A percentile compares a stretch with the other conserved stretches of the same genome.
phyloP scores from a whole-genome alignment of 2,888 invertebrate species.

The Acheta domesticus region DNA sequence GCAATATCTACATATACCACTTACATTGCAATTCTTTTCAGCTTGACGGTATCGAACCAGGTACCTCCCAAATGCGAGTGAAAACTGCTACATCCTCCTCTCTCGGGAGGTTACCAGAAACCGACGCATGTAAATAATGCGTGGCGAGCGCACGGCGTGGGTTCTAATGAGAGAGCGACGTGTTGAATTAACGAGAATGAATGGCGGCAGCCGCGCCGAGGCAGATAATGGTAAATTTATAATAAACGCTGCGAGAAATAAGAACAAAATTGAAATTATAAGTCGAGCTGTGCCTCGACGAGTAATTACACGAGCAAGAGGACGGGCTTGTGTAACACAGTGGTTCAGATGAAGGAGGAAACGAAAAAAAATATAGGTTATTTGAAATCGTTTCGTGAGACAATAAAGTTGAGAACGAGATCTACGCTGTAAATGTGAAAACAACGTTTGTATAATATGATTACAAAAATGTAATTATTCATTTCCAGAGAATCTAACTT shows the following conservation, averaged over 20 bases:
- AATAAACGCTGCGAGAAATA: neutral
- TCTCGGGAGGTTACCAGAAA: neutral
- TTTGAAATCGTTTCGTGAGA: too few relatives aligned
- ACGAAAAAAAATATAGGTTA: neutral
- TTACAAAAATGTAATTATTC: too few relatives aligned
- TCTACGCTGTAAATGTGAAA: too few relatives aligned
- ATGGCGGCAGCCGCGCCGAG: neutral
- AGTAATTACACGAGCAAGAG: neutral
- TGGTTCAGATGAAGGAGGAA: neutral
- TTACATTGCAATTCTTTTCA: too few relatives aligned
- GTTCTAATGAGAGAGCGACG: constrained; percentile 3
- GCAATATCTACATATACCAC: too few relatives aligned
- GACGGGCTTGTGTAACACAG: neutral
- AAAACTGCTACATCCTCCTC: neutral
- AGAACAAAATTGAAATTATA: constrained; percentile 18
- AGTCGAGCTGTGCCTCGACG: constrained; percentile 5
- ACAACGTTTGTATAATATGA: too few relatives aligned
- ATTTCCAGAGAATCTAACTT: too few relatives aligned
- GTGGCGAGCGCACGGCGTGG: neutral
- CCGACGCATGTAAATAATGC: neutral
- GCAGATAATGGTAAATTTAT: neutral
- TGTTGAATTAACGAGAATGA: constrained; percentile 18
- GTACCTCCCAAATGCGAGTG: too few relatives aligned
- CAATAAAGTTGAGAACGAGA: too few relatives aligned
- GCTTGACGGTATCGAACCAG: too few relatives aligned